Conservation (phyloP, 2,113 vertebrate genomes). For the Podarcis raffonei region DNA sequence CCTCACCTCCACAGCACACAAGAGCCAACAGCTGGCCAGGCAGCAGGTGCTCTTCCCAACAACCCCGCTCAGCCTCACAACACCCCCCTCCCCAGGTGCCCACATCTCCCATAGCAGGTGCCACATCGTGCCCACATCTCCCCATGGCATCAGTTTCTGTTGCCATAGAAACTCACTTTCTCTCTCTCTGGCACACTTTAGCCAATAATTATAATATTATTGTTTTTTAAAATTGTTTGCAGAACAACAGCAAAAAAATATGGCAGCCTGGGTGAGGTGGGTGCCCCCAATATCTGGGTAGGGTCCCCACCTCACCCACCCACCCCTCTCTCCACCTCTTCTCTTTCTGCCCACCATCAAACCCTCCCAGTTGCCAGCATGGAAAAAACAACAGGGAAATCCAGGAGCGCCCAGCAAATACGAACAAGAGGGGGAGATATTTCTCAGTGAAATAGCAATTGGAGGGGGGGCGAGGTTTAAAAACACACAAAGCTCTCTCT, state of each 20-base stretch:
- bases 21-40: too few species aligned
- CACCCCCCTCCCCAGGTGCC: neutral
- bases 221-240: neutral
- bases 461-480: neutral
- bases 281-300: neutral
- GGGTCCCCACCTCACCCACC: too few species aligned
- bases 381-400: neutral
- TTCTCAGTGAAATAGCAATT: neutral
- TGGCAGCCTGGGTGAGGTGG: neutral
- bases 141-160: slow-evolving; percentile 6
- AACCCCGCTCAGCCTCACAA: neutral
- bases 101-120: neutral
- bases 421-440: neutral
- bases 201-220: neutral
- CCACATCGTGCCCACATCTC: neutral
- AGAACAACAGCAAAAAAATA: neutral
- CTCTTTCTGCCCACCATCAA: neutral
- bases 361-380: neutral
- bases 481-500: neutral
- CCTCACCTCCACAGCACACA: neutral
- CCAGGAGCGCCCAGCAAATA: neutral
- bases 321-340: neutral
- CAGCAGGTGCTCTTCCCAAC: neutral
- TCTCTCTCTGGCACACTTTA: neutral
- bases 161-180: slow-evolving; percentile 16